Evolutionary conservation across 2,797 vertebrate species (phyloP), one percentile per base, ranked within the genome.

Genomic region (Coregonus sp.): DNA sequence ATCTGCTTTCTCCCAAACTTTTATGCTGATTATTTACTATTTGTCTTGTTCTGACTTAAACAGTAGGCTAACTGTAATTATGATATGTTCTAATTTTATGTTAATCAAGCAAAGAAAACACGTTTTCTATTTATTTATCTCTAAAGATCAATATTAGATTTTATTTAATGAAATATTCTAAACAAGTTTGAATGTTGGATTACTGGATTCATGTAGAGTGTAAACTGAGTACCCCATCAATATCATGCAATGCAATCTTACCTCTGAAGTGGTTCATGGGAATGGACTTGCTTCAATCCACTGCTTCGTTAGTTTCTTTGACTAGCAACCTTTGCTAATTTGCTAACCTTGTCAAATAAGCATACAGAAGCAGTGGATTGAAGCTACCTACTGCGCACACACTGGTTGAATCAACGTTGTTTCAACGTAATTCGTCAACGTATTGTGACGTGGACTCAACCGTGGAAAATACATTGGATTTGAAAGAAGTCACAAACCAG

Each of bases 171-270:
- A 70, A 25, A 75, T 78, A 77, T 54, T 61, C 56, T 81, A 72
- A 75, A 80, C 76, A 75, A 29, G 78, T 78, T 69, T 80, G 78
- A 73, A 83, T 74, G 20, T 61, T 75, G 73, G 80, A 75, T 65
- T 71, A 35, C 25, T 82, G 70, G 78, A 81, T 84, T 77, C 78
- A 76, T 85, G 80, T 78, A 33, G 31, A 6, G 61, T 75, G 50
- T 67, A 40, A 67, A 54, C 74, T 75, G 33, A 61, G 5, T 73
- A 74, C 67, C 29, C 65, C 51, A 29, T 69, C 35, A 18, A 74
- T 54, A 65, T 78, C 50, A 78, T 69, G 63, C 70, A 73, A 66
- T n/a, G 72, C 51, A 68, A 35, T 68, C 15, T 68, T 68, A 37
- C 66, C 15, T 37, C 31, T 16, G 12, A 33, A 68, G 66, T 68